These are phyloP conservation scores for Acanthisitta chloris DNA, from an alignment of 2,113 vertebrate genomes.

Conservation along the genomic window DNA sequence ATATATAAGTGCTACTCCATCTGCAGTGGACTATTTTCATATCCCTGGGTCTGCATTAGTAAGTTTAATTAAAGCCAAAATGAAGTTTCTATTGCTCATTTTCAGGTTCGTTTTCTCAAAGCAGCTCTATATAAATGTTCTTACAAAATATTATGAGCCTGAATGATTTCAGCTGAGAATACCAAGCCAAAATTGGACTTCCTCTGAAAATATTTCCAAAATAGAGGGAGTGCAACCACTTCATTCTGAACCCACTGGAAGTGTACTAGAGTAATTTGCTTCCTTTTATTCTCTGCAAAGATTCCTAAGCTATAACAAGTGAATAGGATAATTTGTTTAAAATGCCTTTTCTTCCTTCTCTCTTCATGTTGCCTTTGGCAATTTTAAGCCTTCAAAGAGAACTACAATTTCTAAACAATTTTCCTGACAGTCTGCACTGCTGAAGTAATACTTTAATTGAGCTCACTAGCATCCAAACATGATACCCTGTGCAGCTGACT, in stretches of 20 bases:
- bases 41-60: not conserved
- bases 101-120: not conserved
- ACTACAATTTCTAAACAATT: not conserved
- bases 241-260: not conserved
- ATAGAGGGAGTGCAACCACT: not conserved
- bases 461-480: not conserved
- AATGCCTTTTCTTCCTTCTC: not conserved
- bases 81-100: not conserved
- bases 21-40: not conserved
- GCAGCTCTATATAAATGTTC: not conserved
- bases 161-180: constrained; percentile 3
- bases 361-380: constrained; percentile 5
- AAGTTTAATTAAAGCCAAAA: not conserved
- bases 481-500: not conserved
- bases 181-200: not conserved
- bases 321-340: constrained; percentile 23
- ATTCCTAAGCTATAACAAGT: not conserved
- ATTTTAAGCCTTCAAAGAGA: constrained; percentile 28
- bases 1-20: not conserved
- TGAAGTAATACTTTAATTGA: constrained; percentile 1
- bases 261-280: not conserved
- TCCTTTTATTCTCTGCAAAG: not conserved
- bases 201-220: not conserved
- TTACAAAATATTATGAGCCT: not conserved
- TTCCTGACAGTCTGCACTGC: not conserved